Conservation (phyloP, 1,140 invertebrate species). For the Bombus haemorrhoidalis region DNA sequence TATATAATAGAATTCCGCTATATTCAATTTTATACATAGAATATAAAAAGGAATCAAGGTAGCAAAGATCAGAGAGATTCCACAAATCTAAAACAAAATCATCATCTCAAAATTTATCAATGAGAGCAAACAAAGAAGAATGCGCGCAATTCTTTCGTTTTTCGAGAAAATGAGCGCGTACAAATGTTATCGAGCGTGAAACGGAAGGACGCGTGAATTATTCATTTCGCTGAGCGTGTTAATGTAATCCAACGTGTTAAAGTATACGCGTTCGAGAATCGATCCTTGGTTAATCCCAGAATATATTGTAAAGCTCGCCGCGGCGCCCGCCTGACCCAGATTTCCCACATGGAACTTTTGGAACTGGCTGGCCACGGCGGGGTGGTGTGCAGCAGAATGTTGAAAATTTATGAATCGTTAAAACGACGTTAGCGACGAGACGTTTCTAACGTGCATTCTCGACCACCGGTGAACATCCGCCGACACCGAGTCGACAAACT, state of each 20-base stretch:
- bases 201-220: constrained; percentile 25
- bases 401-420: constrained; percentile 68
- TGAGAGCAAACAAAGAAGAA: neutral
- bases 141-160: neutral
- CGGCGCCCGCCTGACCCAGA: constrained; percentile 34
- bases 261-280: constrained; percentile 51
- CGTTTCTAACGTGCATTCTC: constrained; percentile 28
- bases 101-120: neutral
- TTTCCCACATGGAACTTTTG: constrained; percentile 53
- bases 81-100: neutral
- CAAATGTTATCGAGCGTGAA: constrained; percentile 30
- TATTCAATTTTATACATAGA: too few relatives aligned
- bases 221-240: constrained; percentile 12
- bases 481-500: neutral
- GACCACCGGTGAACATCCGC: too few relatives aligned
- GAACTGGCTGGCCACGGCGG: constrained; percentile 2
- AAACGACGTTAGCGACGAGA: constrained; percentile 64
- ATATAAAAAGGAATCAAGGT: too few relatives aligned
- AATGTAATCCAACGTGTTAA: constrained; percentile 14
- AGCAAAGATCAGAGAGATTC: too few relatives aligned
- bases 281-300: constrained; percentile 59
- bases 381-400: neutral
- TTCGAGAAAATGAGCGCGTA: neutral
- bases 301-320: constrained; percentile 22
- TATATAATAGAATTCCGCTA: too few relatives aligned